Conservation (phyloP, 1,140 invertebrate genomes). For the Dolichoris vasculosae region DNA sequence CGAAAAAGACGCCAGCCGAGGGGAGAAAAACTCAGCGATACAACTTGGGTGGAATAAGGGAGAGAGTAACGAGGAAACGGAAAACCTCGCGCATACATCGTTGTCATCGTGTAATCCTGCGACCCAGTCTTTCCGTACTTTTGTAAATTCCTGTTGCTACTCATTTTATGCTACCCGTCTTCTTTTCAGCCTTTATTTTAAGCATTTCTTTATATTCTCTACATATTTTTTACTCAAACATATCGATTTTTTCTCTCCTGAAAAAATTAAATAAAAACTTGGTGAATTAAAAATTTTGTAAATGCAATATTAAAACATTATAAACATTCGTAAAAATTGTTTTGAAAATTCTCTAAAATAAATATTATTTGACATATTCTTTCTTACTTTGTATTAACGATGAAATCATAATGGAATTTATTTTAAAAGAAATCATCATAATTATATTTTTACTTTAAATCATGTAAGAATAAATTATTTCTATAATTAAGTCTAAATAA, state of each 20-base stretch:
- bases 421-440: too few species aligned
- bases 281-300: too few species aligned
- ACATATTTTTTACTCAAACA: not conserved
- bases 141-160: not conserved
- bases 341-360: too few species aligned
- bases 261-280: not conserved
- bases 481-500: too few species aligned
- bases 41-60: not conserved
- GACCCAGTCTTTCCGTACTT: not conserved
- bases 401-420: too few species aligned
- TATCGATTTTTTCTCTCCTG: not conserved
- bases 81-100: constrained; percentile 17
- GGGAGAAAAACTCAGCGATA: not conserved
- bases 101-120: constrained; percentile 28
- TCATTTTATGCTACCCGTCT: not conserved
- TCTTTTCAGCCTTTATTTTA: not conserved
- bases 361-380: too few species aligned
- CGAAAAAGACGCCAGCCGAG: not conserved
- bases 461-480: too few species aligned
- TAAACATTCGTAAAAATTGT: too few species aligned
- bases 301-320: too few species aligned
- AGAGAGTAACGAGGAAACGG: not conserved
- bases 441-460: too few species aligned
- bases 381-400: too few species aligned
- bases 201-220: not conserved